These are phyloP conservation scores for Andricus curvator DNA, from an alignment of 2,888 invertebrate genomes.

Conservation along the genomic window DNA sequence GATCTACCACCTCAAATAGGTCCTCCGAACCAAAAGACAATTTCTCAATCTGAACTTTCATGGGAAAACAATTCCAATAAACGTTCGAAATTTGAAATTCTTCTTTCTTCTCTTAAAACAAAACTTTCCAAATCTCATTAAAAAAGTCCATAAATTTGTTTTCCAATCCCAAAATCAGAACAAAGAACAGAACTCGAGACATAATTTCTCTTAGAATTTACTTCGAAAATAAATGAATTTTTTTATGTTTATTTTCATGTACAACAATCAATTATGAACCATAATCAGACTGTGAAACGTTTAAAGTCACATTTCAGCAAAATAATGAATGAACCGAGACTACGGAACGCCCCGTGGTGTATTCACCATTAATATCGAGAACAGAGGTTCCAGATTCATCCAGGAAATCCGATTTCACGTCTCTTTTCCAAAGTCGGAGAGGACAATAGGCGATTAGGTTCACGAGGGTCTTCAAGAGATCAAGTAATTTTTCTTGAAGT, in stretches of 20 bases:
- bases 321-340: background rate
- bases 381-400: background rate
- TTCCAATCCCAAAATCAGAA: background rate
- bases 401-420: slow-evolving; percentile 33
- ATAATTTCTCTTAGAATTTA: too few relatives aligned
- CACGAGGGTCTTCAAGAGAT: slow-evolving; percentile 2
- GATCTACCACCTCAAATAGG: slow-evolving; percentile 47
- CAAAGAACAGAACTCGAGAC: background rate
- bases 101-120: background rate
- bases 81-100: background rate
- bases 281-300: background rate
- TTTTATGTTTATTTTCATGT: background rate
- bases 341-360: background rate
- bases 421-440: slow-evolving; percentile 11
- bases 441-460: slow-evolving; percentile 13
- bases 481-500: slow-evolving; percentile 23
- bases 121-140: background rate
- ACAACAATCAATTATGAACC: background rate
- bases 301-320: background rate
- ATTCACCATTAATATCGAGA: background rate
- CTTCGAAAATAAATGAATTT: background rate
- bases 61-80: background rate
- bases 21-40: slow-evolving; percentile 42
- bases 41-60: slow-evolving; percentile 36
- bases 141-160: background rate